Conservation (phyloP, 2,888 invertebrate species). For the Limnephilus auricula region DNA sequence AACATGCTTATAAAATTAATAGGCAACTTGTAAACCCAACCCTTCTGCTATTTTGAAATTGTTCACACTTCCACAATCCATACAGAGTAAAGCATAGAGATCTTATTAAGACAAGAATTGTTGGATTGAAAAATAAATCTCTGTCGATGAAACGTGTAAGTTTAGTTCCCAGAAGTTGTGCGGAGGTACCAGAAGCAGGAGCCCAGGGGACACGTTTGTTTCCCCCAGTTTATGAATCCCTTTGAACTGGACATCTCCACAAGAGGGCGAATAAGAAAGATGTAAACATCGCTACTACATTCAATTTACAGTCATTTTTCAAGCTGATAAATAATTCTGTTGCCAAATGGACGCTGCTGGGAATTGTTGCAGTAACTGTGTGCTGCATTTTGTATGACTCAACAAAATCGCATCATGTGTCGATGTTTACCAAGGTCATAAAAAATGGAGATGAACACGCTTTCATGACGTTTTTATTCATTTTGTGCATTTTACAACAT, state of each 20-base stretch:
- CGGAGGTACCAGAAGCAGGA: slow-evolving; percentile 71
- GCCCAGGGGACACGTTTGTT: slow-evolving; percentile 72
- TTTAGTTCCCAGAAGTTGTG: slow-evolving; percentile 51
- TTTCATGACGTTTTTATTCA: not conserved
- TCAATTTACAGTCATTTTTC: slow-evolving; percentile 81
- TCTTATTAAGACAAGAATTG: slow-evolving; percentile 21
- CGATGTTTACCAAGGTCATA: slow-evolving; percentile 23
- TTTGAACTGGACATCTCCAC: slow-evolving; percentile 73
- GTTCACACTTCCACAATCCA: not conserved
- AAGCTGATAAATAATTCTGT: slow-evolving; percentile 81
- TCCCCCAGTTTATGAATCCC: slow-evolving; percentile 63
- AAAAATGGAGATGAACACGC: not conserved
- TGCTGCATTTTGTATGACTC: slow-evolving; percentile 50
- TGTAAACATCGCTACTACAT: slow-evolving; percentile 80
- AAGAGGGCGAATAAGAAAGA: slow-evolving; percentile 78
- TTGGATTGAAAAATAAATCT: slow-evolving; percentile 55
- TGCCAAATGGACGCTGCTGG: slow-evolving; percentile 74
- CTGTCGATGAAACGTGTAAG: slow-evolving; percentile 55
- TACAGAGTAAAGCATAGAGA: not conserved
- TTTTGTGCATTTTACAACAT: not conserved
- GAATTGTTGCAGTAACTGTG: slow-evolving; percentile 45
- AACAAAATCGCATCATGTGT: slow-evolving; percentile 39
- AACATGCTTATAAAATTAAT: not conserved
- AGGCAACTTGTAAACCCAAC: not conserved
- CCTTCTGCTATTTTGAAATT: not conserved